A percentile compares a stretch with the other conserved stretches of the same genome.
Evolutionary conservation across 2,888 invertebrate species (phyloP).

Genomic region (Leucophenga maculata): DNA sequence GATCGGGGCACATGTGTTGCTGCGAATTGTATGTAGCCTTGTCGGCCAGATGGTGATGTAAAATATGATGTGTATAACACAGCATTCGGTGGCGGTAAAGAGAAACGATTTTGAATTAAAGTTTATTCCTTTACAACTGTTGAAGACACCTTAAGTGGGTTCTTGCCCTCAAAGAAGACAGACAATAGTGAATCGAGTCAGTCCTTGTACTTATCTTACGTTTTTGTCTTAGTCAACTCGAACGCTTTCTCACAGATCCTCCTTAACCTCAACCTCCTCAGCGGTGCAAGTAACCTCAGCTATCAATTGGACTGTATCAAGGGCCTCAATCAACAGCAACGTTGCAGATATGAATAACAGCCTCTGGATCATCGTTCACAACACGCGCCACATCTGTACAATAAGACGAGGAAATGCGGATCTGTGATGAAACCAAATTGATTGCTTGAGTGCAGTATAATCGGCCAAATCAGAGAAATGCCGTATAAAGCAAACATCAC

Average conservation of each 20-base stretch:
- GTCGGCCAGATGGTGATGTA: slow-evolving; percentile 98
- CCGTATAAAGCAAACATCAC: slow-evolving; percentile 80
- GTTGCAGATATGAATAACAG: slow-evolving; percentile 89
- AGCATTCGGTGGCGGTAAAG: slow-evolving; percentile 77
- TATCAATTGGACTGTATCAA: slow-evolving; percentile 79
- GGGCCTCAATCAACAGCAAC: slow-evolving; percentile 92
- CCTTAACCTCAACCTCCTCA: slow-evolving; percentile 77
- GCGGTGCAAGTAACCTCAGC: slow-evolving; percentile 82
- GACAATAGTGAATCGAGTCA: slow-evolving; percentile 88
- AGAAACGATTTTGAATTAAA: slow-evolving; percentile 76
- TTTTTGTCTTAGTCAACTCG: slow-evolving; percentile 78
- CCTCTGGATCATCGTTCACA: slow-evolving; percentile 93
- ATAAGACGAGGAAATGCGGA: slow-evolving; percentile 88
- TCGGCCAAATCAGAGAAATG: slow-evolving; percentile 76
- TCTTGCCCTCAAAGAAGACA: slow-evolving; percentile 76
- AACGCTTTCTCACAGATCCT: slow-evolving; percentile 79
- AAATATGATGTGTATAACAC: slow-evolving; percentile 86
- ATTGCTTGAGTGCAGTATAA: slow-evolving; percentile 80
- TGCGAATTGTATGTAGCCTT: slow-evolving; percentile 90
- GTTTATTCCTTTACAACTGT: slow-evolving; percentile 81
- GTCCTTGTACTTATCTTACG: slow-evolving; percentile 80
- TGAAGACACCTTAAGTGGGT: slow-evolving; percentile 75
- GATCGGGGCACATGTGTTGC: slow-evolving; percentile 94
- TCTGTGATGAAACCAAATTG: slow-evolving; percentile 95
- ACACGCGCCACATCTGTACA: slow-evolving; percentile 93